Percentiles rank a stretch among this genome's conserved stretches.
These are phyloP conservation scores for Labeo catla DNA, from an alignment of 2,113 vertebrate genomes.

Conservation along the genomic window DNA sequence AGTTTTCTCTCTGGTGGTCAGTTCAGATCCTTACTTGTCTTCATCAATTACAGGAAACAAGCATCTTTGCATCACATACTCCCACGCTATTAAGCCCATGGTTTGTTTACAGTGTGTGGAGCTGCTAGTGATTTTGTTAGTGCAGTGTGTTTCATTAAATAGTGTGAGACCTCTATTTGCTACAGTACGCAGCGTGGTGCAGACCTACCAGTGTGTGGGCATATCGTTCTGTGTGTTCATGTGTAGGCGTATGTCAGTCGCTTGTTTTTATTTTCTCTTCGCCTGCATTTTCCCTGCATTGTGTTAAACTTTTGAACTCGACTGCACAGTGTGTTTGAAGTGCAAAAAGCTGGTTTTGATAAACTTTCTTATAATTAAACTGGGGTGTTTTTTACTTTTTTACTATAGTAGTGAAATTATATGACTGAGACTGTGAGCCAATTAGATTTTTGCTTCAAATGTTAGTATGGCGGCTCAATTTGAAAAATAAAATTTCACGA, in stretches of 20 bases:
- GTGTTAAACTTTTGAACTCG: constrained; percentile 3
- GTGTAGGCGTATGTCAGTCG: constrained; percentile 32
- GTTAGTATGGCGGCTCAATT: neutral
- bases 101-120: constrained; percentile 3
- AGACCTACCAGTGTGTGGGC: constrained; percentile 35
- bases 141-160: constrained; percentile 7
- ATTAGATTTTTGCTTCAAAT: neutral
- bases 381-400: neutral
- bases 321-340: neutral
- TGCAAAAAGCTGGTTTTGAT: neutral
- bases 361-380: neutral
- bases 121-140: constrained; percentile 11
- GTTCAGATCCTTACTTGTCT: constrained; percentile 64
- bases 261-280: constrained; percentile 28
- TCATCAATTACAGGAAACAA: constrained; percentile 57
- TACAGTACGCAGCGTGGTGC: constrained; percentile 10
- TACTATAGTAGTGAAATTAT: neutral
- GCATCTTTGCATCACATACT: constrained; percentile 20
- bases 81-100: neutral
- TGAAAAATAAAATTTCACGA: neutral
- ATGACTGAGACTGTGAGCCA: neutral
- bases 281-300: constrained; percentile 16
- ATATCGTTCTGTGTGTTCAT: neutral
- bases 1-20: constrained; percentile 56
- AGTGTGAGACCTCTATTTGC: constrained; percentile 24